Conservation (phyloP, 1,140 invertebrate species). For the Eupristina koningsbergeri region DNA sequence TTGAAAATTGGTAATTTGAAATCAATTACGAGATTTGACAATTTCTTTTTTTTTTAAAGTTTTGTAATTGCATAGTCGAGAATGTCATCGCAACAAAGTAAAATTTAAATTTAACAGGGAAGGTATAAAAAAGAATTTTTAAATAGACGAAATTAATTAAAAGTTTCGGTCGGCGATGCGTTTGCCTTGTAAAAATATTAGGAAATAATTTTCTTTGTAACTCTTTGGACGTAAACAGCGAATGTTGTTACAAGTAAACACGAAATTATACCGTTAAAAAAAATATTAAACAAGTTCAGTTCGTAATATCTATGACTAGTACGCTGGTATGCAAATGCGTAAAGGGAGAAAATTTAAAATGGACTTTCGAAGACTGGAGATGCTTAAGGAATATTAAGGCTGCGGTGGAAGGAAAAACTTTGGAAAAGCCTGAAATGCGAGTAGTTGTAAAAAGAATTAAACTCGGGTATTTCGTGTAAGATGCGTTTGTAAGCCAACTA, state of each 20-base stretch:
- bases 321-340: background rate
- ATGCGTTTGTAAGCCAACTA: background rate
- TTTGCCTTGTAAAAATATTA: background rate
- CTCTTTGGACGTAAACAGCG: background rate
- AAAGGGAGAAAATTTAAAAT: background rate
- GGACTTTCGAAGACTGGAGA: background rate
- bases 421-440: background rate
- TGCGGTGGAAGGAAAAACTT: background rate
- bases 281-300: background rate
- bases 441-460: slow-evolving; percentile 4
- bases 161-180: background rate
- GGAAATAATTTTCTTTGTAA: background rate
- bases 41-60: background rate
- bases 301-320: background rate
- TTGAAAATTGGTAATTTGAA: background rate
- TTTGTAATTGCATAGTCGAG: background rate
- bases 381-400: background rate
- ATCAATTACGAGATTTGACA: background rate
- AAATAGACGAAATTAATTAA: background rate
- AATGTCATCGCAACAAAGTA: background rate
- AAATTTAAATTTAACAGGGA: background rate
- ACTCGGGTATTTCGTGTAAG: slow-evolving; percentile 2
- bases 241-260: background rate
- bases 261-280: background rate
- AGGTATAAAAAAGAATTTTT: background rate